These are phyloP conservation scores for Eristalis intricaria DNA, from an alignment of 2,888 invertebrate genomes.

Conservation along the genomic window DNA sequence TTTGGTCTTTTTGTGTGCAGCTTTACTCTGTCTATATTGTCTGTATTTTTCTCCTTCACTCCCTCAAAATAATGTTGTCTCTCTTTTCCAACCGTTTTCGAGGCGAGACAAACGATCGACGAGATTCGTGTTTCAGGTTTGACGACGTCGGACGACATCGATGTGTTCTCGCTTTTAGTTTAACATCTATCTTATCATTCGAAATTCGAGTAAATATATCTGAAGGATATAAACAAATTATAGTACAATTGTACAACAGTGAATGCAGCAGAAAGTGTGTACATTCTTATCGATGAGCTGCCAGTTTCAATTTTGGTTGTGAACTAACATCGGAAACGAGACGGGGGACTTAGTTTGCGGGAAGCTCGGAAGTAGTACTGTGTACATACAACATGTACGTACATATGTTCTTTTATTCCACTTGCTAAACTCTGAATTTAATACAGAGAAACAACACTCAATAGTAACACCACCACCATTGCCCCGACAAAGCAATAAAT, in stretches of 20 bases:
- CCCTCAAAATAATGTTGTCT: neutral
- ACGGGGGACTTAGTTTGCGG: neutral
- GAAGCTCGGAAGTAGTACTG: neutral
- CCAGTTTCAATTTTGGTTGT: neutral
- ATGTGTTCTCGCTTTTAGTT: constrained; percentile 26
- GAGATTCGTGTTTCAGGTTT: constrained; percentile 50
- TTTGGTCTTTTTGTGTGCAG: constrained; percentile 16
- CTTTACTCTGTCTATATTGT: constrained; percentile 6
- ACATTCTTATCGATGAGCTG: neutral
- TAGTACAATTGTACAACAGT: constrained; percentile 28
- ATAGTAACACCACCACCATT: constrained; percentile 33
- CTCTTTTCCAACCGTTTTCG: neutral
- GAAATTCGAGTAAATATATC: neutral
- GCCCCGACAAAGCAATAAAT: constrained; percentile 52
- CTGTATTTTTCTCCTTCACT: constrained; percentile 3
- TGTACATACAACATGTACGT: neutral
- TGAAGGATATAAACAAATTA: constrained; percentile 9
- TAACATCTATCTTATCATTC: constrained; percentile 48
- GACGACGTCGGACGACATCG: constrained; percentile 41
- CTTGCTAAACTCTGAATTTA: constrained; percentile 55
- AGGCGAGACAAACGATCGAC: constrained; percentile 15
- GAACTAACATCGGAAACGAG: neutral
- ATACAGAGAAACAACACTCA: constrained; percentile 51
- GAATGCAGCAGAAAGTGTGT: constrained; percentile 45
- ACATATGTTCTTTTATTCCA: constrained; percentile 48